These are phyloP conservation scores for Cynopterus brachyotis DNA, from an alignment of 2,113 vertebrate species.

Conservation along the genomic window DNA sequence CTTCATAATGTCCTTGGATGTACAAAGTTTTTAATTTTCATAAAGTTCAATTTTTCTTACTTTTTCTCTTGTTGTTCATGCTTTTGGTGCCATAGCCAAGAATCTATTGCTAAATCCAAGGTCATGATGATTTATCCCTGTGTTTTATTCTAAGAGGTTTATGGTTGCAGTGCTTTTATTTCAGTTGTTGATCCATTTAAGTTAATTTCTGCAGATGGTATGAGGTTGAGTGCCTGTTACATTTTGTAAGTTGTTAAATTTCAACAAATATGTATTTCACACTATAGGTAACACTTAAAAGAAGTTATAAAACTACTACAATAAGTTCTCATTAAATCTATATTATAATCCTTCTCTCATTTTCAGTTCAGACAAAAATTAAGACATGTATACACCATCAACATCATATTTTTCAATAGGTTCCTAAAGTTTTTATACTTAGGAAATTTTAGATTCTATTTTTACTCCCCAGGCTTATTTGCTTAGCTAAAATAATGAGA, in stretches of 20 bases:
- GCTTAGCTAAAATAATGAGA: neutral
- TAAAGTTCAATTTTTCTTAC: neutral
- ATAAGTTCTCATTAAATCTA: neutral
- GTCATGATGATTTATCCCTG: neutral
- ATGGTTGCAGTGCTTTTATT: neutral
- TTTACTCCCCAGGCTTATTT: neutral
- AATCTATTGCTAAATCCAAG: neutral
- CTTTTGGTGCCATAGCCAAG: neutral
- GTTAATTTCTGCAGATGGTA: neutral
- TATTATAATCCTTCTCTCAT: neutral
- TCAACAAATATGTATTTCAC: neutral
- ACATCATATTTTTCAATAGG: neutral
- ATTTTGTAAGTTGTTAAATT: neutral
- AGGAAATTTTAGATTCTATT: neutral
- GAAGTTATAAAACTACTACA: neutral
- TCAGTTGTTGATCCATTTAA: neutral
- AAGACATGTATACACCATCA: neutral
- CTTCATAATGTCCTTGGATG: neutral
- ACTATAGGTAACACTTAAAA: neutral
- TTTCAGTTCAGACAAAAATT: conserved; percentile 18
- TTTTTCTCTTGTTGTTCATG: neutral
- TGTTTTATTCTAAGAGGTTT: neutral
- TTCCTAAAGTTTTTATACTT: conserved; percentile 22
- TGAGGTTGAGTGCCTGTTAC: neutral
- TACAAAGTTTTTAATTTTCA: conserved; percentile 12